These are phyloP conservation scores for Pocillopora damicornis DNA, from an alignment of 64 coral and sea anemone species.

Conservation along the genomic window DNA sequence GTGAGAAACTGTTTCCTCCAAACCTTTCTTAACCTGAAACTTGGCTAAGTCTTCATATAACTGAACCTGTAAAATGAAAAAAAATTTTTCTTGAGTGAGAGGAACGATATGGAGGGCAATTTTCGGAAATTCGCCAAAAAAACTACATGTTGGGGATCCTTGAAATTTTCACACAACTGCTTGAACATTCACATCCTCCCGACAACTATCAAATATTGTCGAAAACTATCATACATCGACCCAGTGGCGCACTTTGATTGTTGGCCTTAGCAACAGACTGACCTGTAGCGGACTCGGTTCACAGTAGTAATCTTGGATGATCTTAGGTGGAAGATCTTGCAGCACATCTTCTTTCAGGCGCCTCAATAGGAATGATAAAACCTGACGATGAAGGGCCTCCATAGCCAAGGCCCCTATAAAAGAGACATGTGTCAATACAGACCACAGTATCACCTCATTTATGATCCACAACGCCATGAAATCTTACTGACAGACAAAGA, in stretches of 20 bases:
- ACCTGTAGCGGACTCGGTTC: conserved; percentile 95
- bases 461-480: too few relatives aligned
- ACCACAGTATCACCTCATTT: background rate
- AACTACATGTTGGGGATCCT: too few relatives aligned
- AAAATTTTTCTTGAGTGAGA: background rate
- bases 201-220: background rate
- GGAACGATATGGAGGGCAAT: background rate
- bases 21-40: conserved; percentile 82
- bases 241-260: too few relatives aligned
- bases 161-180: background rate
- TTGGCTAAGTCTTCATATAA: conserved; percentile 98
- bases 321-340: conserved; percentile 95
- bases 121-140: too few relatives aligned
- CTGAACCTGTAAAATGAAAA: conserved; percentile 58
- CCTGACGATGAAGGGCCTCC: conserved; percentile 95
- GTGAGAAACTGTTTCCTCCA: conserved; percentile 78
- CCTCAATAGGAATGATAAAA: conserved; percentile 85
- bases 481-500: too few relatives aligned
- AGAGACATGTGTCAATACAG: background rate
- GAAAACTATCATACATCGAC: background rate
- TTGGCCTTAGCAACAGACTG: background rate
- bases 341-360: conserved; percentile 97
- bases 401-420: conserved; percentile 89
- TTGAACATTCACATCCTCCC: background rate
- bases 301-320: conserved; percentile 99